phyloP scores from a whole-genome alignment of 2,797 vertebrate genomes.

The Hippoglossus hippoglossus region DNA sequence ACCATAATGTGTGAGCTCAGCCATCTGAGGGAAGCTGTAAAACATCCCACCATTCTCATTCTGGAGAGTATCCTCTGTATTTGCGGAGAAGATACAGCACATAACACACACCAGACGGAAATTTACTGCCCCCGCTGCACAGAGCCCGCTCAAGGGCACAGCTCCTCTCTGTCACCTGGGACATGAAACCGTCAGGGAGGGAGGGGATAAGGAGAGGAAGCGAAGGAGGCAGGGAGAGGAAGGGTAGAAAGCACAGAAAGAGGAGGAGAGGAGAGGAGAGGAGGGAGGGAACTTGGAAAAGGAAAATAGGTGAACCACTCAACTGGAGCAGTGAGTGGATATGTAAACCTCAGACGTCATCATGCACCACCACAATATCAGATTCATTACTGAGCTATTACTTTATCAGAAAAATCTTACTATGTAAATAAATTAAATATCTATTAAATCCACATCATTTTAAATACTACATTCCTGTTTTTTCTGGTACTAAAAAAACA shows the following conservation, averaged over 20 bases:
- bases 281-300: conserved; percentile 1
- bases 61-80: conserved; percentile 30
- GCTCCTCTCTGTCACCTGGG: conserved; percentile 62
- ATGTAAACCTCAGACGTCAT: neutral
- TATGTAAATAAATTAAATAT: too few relatives aligned
- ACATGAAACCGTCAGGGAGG: conserved; percentile 46
- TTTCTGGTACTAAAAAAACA: too few relatives aligned
- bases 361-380: neutral
- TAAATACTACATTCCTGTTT: too few relatives aligned
- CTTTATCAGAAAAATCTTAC: too few relatives aligned
- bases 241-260: conserved; percentile 21
- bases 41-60: conserved; percentile 40
- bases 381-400: neutral
- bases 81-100: conserved; percentile 31
- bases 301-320: conserved; percentile 30
- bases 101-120: conserved; percentile 34
- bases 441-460: neutral
- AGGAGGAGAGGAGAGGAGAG: neutral
- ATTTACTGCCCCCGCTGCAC: conserved; percentile 65
- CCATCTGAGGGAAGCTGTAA: conserved; percentile 46
- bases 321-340: conserved; percentile 22
- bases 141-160: conserved; percentile 71
- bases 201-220: conserved; percentile 12
- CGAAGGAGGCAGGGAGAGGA: conserved; percentile 9
- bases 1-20: conserved; percentile 25